A percentile compares a stretch with the other conserved stretches of the same genome.
Evolutionary conservation across 2,113 vertebrate genomes (phyloP).

Genomic region (Choloepus hoffmanni): DNA sequence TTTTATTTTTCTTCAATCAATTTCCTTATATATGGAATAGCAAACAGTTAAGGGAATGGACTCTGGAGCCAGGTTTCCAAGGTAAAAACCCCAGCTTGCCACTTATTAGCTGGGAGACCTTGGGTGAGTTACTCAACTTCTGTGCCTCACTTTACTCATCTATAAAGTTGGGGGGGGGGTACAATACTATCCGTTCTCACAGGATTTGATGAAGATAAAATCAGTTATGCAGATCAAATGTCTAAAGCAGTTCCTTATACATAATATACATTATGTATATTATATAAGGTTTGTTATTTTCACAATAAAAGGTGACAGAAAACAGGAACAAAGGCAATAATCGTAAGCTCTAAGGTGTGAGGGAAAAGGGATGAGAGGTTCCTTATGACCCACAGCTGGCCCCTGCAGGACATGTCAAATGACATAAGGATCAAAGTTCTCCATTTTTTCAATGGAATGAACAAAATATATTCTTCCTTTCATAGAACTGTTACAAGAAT

Average conservation of each 20-base stretch:
- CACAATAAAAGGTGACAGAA: not conserved
- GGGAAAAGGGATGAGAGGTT: not conserved
- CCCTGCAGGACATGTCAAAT: not conserved
- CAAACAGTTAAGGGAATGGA: not conserved
- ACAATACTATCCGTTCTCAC: not conserved
- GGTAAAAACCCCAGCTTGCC: not conserved
- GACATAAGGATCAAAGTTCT: not conserved
- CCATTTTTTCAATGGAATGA: not conserved
- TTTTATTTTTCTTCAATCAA: not conserved
- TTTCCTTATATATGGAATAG: not conserved
- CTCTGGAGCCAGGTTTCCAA: not conserved
- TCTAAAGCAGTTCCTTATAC: not conserved
- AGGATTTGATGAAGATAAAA: not conserved
- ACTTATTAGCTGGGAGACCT: not conserved
- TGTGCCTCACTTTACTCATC: not conserved
- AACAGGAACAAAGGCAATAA: not conserved
- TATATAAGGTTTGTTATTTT: not conserved
- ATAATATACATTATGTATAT: no score
- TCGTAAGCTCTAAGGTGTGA: not conserved
- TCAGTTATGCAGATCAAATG: not conserved
- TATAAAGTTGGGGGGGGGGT: not conserved
- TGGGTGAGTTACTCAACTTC: not conserved
- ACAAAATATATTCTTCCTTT: not conserved
- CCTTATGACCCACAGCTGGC: not conserved
- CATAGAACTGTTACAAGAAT: not conserved